These are phyloP conservation scores for Esox masquinongy DNA, from an alignment of 2,797 vertebrate genomes.

Conservation along the genomic window DNA sequence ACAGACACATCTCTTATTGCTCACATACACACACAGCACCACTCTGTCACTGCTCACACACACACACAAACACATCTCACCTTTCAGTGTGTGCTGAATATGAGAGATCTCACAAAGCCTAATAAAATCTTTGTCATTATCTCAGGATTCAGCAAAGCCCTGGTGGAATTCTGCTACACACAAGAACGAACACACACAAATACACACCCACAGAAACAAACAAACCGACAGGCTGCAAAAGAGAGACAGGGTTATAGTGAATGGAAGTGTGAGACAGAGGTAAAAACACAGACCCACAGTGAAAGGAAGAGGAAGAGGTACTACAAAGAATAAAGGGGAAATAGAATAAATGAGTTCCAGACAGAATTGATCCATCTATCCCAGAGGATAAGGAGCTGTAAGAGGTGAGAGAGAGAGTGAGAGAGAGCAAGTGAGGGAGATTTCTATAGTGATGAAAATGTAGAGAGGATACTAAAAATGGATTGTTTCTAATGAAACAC, in stretches of 20 bases:
- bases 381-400: not conserved
- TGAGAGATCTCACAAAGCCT: not conserved
- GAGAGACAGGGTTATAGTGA: not conserved
- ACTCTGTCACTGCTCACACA: not conserved
- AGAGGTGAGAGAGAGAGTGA: not conserved
- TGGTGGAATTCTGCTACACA: not conserved
- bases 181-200: not conserved
- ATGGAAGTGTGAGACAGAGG: not conserved
- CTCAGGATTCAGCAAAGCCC: not conserved
- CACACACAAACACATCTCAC: not conserved
- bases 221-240: not conserved
- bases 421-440: not conserved
- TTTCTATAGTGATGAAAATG: not conserved
- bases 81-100: not conserved
- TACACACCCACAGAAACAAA: not conserved
- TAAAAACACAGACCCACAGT: not conserved
- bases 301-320: not conserved
- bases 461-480: not conserved
- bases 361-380: not conserved
- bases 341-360: constrained; percentile 22
- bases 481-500: not conserved
- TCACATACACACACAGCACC: no score
- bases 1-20: not conserved
- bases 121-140: not conserved
- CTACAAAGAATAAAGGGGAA: not conserved